Conservation (phyloP, 1,140 invertebrate genomes). For the Neotoxoptera formosana region DNA sequence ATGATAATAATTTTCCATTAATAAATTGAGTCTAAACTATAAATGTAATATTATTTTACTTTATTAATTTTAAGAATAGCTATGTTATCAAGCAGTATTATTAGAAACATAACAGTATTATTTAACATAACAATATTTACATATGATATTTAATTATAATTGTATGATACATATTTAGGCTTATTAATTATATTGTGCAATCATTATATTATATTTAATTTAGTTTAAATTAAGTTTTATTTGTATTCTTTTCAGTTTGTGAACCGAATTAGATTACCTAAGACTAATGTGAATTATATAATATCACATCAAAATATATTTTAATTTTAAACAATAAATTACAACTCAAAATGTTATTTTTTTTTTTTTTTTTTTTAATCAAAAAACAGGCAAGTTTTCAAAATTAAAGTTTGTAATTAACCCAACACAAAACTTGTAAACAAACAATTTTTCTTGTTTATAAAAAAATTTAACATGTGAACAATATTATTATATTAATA, state of each 20-base stretch:
- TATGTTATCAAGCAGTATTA: constrained; percentile 33
- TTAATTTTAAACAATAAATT: background rate
- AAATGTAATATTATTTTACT: background rate
- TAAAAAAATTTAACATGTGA: too few species aligned
- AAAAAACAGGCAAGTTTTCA: background rate
- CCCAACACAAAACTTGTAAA: background rate
- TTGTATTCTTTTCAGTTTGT: background rate
- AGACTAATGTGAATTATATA: background rate
- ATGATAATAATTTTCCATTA: background rate
- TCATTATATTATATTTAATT: background rate
- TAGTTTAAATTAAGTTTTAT: background rate
- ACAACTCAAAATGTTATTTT: background rate
- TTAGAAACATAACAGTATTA: constrained; percentile 48
- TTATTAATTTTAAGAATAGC: constrained; percentile 1
- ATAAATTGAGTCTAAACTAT: background rate
- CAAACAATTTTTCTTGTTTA: background rate
- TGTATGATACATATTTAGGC: constrained; percentile 6
- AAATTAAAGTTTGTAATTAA: background rate
- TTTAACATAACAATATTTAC: background rate
- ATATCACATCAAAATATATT: background rate
- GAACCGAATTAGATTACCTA: background rate
- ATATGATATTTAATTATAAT: background rate
- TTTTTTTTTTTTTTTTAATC: background rate
- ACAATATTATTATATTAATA: too few species aligned
- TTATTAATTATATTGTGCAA: constrained; percentile 35